Evolutionary conservation across 37 sponge, comb jelly and placozoan species (phyloP).

Genomic region (Amphimedon queenslandica): DNA sequence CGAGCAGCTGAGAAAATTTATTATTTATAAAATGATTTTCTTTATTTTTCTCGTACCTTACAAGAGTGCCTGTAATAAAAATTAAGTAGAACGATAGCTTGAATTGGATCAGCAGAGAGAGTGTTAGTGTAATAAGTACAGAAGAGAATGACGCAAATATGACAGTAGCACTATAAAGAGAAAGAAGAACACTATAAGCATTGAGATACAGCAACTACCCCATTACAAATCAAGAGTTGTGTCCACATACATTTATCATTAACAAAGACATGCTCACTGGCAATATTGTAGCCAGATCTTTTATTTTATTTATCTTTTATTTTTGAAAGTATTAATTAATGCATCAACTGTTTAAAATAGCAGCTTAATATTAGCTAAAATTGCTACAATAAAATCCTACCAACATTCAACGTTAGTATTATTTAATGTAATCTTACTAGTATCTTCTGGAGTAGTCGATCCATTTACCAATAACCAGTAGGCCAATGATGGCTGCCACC

Average conservation of each 20-base stretch:
- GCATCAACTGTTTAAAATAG: too few species aligned
- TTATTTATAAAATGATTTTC: too few species aligned
- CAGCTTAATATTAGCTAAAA: too few species aligned
- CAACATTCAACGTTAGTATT: not conserved
- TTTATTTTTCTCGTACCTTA: not conserved
- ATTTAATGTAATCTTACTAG: not conserved
- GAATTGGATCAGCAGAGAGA: not conserved
- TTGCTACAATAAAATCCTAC: too few species aligned
- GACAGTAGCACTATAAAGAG: not conserved
- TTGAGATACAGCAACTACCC: not conserved
- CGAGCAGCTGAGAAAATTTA: not conserved
- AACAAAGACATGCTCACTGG: not conserved
- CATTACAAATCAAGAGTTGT: not conserved
- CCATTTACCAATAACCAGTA: constrained; percentile 18
- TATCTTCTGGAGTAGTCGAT: constrained; percentile 3
- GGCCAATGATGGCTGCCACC: constrained; percentile 8
- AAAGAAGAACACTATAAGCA: not conserved
- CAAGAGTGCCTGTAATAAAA: not conserved
- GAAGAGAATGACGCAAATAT: not conserved
- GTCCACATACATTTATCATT: not conserved
- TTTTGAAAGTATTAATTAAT: too few species aligned
- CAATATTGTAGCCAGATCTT: not conserved
- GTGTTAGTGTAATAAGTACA: not conserved
- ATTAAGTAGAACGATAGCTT: not conserved
- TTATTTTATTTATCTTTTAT: not conserved